Evolutionary conservation across 2,113 vertebrate genomes (phyloP).

Genomic region (Ondatra zibethicus): DNA sequence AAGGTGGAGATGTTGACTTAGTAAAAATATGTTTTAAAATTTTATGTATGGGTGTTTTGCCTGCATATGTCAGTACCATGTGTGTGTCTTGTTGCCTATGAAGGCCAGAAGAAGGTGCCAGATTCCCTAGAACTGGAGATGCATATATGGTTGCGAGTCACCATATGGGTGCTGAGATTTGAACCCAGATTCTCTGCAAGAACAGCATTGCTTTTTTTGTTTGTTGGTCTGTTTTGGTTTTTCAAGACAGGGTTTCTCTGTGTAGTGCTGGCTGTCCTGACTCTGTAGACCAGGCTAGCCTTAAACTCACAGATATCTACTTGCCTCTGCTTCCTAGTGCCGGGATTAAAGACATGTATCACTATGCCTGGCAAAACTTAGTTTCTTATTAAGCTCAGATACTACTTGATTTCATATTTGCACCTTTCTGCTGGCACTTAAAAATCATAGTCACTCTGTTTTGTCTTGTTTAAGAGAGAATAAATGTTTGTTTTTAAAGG

Average conservation of each 20-base stretch:
- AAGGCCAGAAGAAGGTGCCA: not conserved
- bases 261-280: not conserved
- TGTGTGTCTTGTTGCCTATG: not conserved
- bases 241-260: not conserved
- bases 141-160: not conserved
- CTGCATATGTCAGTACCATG: no score
- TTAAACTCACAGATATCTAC: not conserved
- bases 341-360: not conserved
- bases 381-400: not conserved
- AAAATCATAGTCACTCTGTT: slow-evolving; percentile 26
- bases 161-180: not conserved
- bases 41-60: not conserved
- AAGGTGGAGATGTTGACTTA: not conserved
- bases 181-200: not conserved
- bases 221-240: not conserved
- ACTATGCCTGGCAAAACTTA: not conserved
- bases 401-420: slow-evolving; percentile 30
- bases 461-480: slow-evolving; percentile 45
- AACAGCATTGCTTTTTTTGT: no score
- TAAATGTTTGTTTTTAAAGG: slow-evolving; percentile 23
- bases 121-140: not conserved
- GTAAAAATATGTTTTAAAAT: not conserved
- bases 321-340: not conserved
- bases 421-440: slow-evolving; percentile 8
- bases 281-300: not conserved